Evolutionary conservation across 2,888 invertebrate species (phyloP).

Genomic region (Chaetogeoica ovagalla): DNA sequence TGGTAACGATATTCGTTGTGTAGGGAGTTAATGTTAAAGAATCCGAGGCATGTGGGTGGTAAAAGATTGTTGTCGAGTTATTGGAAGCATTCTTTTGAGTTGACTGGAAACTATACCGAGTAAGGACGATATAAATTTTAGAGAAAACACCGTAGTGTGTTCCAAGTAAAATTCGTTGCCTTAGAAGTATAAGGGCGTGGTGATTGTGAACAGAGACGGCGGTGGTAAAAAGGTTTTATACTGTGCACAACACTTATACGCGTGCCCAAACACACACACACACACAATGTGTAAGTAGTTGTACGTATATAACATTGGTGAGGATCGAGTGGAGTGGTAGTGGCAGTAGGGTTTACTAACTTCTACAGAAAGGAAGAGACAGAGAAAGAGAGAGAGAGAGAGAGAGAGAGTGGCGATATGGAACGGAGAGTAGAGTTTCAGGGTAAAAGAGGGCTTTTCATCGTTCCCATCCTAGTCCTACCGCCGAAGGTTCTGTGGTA

Average conservation of each 20-base stretch:
- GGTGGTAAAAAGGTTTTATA: conserved; percentile 44
- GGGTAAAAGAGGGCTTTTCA: conserved; percentile 48
- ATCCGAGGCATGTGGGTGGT: neutral
- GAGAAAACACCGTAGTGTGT: neutral
- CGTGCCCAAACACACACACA: neutral
- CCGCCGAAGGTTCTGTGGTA: conserved; percentile 31
- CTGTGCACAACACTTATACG: conserved; percentile 35
- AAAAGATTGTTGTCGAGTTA: neutral
- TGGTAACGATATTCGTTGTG: too few relatives aligned
- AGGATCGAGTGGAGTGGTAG: conserved; percentile 24
- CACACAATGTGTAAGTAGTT: conserved; percentile 10
- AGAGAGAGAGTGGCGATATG: neutral
- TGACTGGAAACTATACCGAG: neutral
- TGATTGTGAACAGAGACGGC: conserved; percentile 6
- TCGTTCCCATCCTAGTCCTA: conserved; percentile 34
- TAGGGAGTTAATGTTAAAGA: too few relatives aligned
- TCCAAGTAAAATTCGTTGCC: conserved; percentile 22
- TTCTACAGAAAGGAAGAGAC: conserved; percentile 10
- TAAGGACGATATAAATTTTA: neutral
- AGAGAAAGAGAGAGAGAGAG: conserved; percentile 7
- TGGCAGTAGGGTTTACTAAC: conserved; percentile 36
- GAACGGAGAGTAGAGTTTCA: conserved; percentile 16
- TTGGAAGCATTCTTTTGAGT: neutral
- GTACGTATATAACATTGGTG: conserved; percentile 30
- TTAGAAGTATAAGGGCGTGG: conserved; percentile 28